Evolutionary conservation across 2,888 invertebrate genomes (phyloP), one percentile per base, ranked within the genome.

Genomic region (Leptopilina drosophilae): DNA sequence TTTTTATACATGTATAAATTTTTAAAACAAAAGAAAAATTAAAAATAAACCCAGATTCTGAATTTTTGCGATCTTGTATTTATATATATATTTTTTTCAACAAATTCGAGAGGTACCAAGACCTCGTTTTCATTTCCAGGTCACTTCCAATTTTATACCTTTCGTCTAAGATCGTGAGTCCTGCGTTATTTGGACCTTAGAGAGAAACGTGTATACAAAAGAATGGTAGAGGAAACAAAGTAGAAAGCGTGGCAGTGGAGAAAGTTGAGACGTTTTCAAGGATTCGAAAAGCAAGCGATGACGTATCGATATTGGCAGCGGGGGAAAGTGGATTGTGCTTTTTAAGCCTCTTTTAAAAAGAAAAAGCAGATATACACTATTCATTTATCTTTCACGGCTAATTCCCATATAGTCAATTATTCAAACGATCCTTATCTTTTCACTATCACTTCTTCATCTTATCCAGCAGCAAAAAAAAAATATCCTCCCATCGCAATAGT

Each of bases 241-340:
- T 83, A 83, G 82, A 83, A 83, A 83, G 83, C 79, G 79, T 73
- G 75, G 64, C 64, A 76, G 77, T 67, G 59, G 83, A 82, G 83
- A 83, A 83, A 83, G 83, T 83, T 73, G 73, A 73, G 56, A 73
- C 73, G 53, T 73, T 73, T 73, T 73, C 73, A 73, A 73, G 73
- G 73, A 73, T 73, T 73, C 56, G 56, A 73, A 73, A 73, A 73
- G 73, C 56, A 33, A 26, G 9, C 56, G 33, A 33, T 73, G 73
- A 73, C 56, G 56, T 59, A 59, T 56, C 73, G 56, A 73, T 59
- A 53, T 59, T 33, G 53, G 9, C 33, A 33, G 9, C 33, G 26
- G 53, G 33, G 73, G 73, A 56, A 59, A 33, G 73, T 56, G 73
- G 56, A 73, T 73, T 56, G 56, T 73, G 73, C 15, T 62, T 64